phyloP scores from a whole-genome alignment of 2,797 vertebrate genomes.

The Huso huso region DNA sequence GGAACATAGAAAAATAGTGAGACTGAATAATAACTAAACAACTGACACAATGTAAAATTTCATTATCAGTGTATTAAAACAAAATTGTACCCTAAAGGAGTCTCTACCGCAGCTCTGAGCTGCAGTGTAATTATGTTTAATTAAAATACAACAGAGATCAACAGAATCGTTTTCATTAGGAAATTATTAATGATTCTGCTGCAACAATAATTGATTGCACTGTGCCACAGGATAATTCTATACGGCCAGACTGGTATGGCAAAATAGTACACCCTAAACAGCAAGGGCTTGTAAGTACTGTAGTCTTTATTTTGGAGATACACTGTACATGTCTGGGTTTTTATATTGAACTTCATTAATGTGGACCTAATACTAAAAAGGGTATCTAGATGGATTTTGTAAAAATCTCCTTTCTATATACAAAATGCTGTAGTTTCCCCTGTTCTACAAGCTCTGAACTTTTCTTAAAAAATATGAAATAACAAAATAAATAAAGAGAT shows the following conservation, averaged over 20 bases:
- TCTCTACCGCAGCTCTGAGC: slow-evolving; percentile 80
- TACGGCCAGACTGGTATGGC: slow-evolving; percentile 67
- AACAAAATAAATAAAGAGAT: too few species aligned
- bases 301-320: too few species aligned
- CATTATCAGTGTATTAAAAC: slow-evolving; percentile 85
- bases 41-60: slow-evolving; percentile 85
- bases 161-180: slow-evolving; percentile 12
- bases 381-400: too few species aligned
- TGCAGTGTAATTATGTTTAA: slow-evolving; percentile 16
- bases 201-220: slow-evolving; percentile 98
- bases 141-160: slow-evolving; percentile 12
- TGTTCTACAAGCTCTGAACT: too few species aligned
- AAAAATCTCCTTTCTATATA: too few species aligned
- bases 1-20: slow-evolving; percentile 77
- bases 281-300: not conserved
- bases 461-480: too few species aligned
- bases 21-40: slow-evolving; percentile 83
- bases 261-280: slow-evolving; percentile 18
- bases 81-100: slow-evolving; percentile 94
- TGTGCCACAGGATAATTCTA: slow-evolving; percentile 78
- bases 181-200: slow-evolving; percentile 46
- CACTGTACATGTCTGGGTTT: too few species aligned
- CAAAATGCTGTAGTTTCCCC: too few species aligned
- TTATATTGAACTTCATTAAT: too few species aligned
- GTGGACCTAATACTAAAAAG: too few species aligned